These are phyloP conservation scores for Aselliscus stoliczkanus DNA, from an alignment of 2,797 vertebrate species.

Conservation along the genomic window DNA sequence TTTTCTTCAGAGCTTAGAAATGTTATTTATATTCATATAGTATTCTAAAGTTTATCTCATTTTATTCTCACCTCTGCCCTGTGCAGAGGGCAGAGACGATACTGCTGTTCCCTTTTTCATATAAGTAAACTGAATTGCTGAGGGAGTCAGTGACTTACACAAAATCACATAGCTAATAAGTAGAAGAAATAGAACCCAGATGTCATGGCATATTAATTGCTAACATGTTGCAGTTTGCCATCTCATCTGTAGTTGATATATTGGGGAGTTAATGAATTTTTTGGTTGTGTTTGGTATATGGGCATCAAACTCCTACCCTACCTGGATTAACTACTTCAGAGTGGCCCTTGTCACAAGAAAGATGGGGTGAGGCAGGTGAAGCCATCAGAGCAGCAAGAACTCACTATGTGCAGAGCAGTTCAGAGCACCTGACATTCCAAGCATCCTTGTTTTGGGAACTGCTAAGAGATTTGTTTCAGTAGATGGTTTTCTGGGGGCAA, in stretches of 20 bases:
- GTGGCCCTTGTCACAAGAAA: background rate
- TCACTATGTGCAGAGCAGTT: background rate
- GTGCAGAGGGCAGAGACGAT: background rate
- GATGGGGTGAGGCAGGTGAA: background rate
- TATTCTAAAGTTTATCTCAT: background rate
- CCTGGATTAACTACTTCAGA: background rate
- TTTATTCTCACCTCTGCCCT: background rate
- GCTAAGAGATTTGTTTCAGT: background rate
- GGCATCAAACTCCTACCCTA: background rate
- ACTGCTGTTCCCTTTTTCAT: background rate
- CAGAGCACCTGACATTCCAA: background rate
- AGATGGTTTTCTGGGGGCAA: background rate
- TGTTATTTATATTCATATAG: background rate
- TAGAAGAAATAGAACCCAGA: background rate
- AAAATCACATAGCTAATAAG: background rate
- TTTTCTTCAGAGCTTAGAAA: background rate
- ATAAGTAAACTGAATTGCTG: background rate
- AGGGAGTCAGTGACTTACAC: background rate
- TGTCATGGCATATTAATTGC: background rate
- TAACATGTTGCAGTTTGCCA: background rate
- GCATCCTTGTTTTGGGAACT: background rate
- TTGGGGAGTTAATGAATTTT: background rate
- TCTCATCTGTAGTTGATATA: background rate
- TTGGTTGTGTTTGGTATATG: background rate
- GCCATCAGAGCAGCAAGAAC: background rate